Percentiles rank a stretch among this genome's conserved stretches.
These are phyloP conservation scores for Caenorhabditis briggsae DNA, from an alignment of 1,140 invertebrate species.

Conservation along the genomic window DNA sequence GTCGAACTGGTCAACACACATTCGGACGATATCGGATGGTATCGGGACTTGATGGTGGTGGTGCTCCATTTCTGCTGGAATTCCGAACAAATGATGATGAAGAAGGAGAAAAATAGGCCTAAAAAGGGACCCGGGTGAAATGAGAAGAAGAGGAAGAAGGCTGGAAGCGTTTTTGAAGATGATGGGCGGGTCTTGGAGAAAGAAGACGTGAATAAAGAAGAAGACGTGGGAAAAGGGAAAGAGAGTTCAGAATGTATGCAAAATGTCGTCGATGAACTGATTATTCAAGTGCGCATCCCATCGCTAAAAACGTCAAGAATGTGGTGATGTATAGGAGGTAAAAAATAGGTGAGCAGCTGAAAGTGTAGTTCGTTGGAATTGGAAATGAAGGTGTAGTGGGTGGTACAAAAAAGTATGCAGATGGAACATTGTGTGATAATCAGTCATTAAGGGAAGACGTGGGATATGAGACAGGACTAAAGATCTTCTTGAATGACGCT, in stretches of 20 bases:
- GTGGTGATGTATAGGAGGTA: constrained; percentile 1
- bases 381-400: not conserved
- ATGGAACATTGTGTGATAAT: constrained; percentile 2
- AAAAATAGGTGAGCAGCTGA: constrained; percentile 46
- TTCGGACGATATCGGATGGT: constrained; percentile 17
- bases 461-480: not conserved
- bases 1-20: constrained; percentile 38
- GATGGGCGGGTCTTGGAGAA: not conserved
- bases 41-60: no score
- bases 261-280: constrained; percentile 32
- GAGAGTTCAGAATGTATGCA: constrained; percentile 44
- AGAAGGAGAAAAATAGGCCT: not conserved
- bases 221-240: not conserved
- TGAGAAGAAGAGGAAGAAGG: not conserved
- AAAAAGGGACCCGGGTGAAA: constrained; percentile 8
- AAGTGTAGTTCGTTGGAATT: not conserved
- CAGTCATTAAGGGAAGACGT: not conserved
- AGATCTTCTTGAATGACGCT: constrained; percentile 1
- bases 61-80: not conserved
- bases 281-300: constrained; percentile 45
- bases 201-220: constrained; percentile 6
- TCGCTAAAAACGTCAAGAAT: constrained; percentile 14
- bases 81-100: not conserved
- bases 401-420: not conserved
- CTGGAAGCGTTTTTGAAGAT: constrained; percentile 44